Base-by-base conservation (phyloP, 2,888 invertebrate genomes). In the Quadroppia sp. region DNA sequence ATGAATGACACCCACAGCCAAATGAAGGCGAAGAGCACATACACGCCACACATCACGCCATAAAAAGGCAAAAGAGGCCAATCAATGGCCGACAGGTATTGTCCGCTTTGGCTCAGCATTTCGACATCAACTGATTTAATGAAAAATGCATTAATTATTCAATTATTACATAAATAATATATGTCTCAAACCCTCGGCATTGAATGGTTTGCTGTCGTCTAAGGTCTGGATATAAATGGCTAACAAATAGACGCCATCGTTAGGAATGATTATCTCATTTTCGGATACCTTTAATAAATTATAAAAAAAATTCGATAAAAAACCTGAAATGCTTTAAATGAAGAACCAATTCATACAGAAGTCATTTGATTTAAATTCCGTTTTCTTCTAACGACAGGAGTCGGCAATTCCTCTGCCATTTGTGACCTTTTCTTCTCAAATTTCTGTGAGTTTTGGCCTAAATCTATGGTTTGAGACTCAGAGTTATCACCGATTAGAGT, bases 61-160 rank as follows among this genome's bases (percentile, higher is more conserved):
- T 93, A 96, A 83, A 96, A 95, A 77, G 90, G 89, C 77, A 94
- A 82, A 6, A 94, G 84, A 0, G 94, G 94, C 89, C 90, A 94
- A 82, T 94, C 92, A 0, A 89, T 89, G 7, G 94, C 94, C 0
- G 93, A 92, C 59, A 95, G 85, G 81, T 90, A 94, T 32, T 70
- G 70, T 0, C 94, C 93, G 80, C 90, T 87, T 0, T 88, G 87
- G 42, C 89, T 88, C 77, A 87, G 84, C 87, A 92, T 90, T 81
- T 90, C 88, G 23, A 93, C 78, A 17, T 80, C 80, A 74, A 82
- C 82, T 82, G 78, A 2, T n/a, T n/a, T n/a, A n/a, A n/a, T n/a
- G 20, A 71, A 70, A 28, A 13, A 20, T 42, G 9, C 15, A 20
- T 25, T 28, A 30, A 59, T 59, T 28, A 64, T 9, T 30, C 25